Conservation (phyloP, 2,888 invertebrate genomes). For the Apamea crenata region DNA sequence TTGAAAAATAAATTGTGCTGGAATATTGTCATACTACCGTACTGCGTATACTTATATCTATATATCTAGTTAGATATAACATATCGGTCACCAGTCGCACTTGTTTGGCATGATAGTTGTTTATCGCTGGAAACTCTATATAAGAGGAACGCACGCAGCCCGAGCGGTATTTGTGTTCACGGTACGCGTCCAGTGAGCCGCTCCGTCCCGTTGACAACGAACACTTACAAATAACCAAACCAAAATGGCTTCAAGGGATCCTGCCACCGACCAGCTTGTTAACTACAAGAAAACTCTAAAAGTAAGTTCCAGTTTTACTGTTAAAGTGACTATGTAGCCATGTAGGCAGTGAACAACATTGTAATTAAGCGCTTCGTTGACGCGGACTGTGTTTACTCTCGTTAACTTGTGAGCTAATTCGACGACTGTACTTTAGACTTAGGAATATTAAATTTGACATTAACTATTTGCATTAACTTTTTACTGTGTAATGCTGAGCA, state of each 20-base stretch:
- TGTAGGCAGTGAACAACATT: slow-evolving; percentile 32
- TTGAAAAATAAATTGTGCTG: neutral
- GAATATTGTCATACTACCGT: neutral
- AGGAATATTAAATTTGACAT: slow-evolving; percentile 23
- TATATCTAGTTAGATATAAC: slow-evolving; percentile 7
- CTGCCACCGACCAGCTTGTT: slow-evolving; percentile 91
- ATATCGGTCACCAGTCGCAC: slow-evolving; percentile 70
- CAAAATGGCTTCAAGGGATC: slow-evolving; percentile 88
- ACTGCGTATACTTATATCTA: slow-evolving; percentile 10
- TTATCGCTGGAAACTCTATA: slow-evolving; percentile 83
- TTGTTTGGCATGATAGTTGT: slow-evolving; percentile 80
- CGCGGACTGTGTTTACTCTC: slow-evolving; percentile 27
- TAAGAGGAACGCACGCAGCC: slow-evolving; percentile 71
- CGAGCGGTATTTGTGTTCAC: slow-evolving; percentile 78
- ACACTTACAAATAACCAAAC: slow-evolving; percentile 39
- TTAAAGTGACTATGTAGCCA: slow-evolving; percentile 34
- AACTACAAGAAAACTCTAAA: slow-evolving; percentile 91
- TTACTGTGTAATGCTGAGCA: slow-evolving; percentile 59
- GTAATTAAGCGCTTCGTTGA: slow-evolving; percentile 13
- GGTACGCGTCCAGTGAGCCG: slow-evolving; percentile 82
- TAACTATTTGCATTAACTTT: slow-evolving; percentile 43
- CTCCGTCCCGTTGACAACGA: slow-evolving; percentile 67
- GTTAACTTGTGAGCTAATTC: slow-evolving; percentile 18
- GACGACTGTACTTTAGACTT: slow-evolving; percentile 30
- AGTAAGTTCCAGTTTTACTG: slow-evolving; percentile 82